A percentile compares a stretch with the other conserved stretches of the same genome.
phyloP scores from a whole-genome alignment of 1,140 invertebrate genomes.

The Mylabris phalerata region DNA sequence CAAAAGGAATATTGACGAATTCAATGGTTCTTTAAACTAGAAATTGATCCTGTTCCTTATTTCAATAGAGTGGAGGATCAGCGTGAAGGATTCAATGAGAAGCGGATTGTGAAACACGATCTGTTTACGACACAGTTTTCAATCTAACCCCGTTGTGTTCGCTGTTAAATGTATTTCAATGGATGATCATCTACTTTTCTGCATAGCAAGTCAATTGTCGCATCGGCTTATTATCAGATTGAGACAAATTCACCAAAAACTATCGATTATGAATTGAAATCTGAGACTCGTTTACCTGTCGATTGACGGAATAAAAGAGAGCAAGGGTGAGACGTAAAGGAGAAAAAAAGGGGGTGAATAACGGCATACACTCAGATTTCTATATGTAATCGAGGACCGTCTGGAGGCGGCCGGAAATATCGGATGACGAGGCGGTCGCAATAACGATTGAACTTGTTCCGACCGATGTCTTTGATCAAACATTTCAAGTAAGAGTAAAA shows the following conservation, averaged over 20 bases:
- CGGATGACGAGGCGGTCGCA: constrained; percentile 26
- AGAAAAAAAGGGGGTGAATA: neutral
- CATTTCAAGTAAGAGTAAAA: no score
- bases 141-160: constrained; percentile 12
- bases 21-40: constrained; percentile 28
- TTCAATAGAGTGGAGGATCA: constrained; percentile 5
- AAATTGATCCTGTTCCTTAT: constrained; percentile 25
- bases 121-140: constrained; percentile 35
- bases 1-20: constrained; percentile 23
- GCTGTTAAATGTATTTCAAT: no score
- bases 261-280: neutral
- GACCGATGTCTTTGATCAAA: constrained; percentile 27
- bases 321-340: no score
- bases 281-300: no score
- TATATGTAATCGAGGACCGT: constrained; percentile 6
- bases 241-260: neutral
- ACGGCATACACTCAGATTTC: neutral
- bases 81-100: constrained; percentile 19
- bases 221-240: neutral
- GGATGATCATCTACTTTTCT: no score
- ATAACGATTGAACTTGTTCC: constrained; percentile 31
- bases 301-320: no score
- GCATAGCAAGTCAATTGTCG: no score
- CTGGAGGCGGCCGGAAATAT: constrained; percentile 26
- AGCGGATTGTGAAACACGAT: constrained; percentile 32